Evolutionary conservation across 2,113 vertebrate genomes (phyloP).

Genomic region (Proteles cristata): DNA sequence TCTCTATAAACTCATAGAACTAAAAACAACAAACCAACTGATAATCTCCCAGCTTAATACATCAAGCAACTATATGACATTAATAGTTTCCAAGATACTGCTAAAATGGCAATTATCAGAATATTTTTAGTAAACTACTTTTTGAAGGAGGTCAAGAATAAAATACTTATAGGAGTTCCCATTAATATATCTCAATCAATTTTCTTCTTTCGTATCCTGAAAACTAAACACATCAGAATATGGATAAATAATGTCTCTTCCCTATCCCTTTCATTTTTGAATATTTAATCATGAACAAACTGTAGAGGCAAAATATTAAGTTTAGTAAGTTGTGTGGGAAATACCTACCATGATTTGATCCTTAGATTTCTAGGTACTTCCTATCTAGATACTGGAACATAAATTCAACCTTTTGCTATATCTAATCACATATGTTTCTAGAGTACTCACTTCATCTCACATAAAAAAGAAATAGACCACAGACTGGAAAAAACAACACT

Average conservation of each 20-base stretch:
- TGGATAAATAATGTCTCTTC: neutral
- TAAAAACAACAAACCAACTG: neutral
- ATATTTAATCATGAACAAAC: neutral
- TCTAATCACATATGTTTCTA: neutral
- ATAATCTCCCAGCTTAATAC: neutral
- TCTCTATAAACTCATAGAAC: neutral
- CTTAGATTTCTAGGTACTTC: neutral
- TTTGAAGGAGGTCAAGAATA: slow-evolving; percentile 69
- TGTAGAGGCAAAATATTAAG: neutral
- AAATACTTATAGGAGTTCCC: slow-evolving; percentile 63
- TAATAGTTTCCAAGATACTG: slow-evolving; percentile 54
- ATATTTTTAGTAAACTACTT: slow-evolving; percentile 60
- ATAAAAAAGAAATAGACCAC: neutral
- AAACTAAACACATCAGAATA: neutral
- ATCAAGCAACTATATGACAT: slow-evolving; percentile 7
- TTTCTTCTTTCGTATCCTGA: slow-evolving; percentile 56
- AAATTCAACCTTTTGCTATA: neutral
- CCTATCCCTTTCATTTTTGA: neutral
- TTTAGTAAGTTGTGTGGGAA: neutral
- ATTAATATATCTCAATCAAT: slow-evolving; percentile 35
- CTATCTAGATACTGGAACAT: neutral
- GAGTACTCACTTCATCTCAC: neutral
- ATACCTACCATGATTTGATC: neutral
- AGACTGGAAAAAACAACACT: neutral
- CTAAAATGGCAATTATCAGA: slow-evolving; percentile 69